A percentile compares a stretch with the other conserved stretches of the same genome.
Evolutionary conservation across 1,140 invertebrate species (phyloP).

Genomic region (Spodoptera litura): DNA sequence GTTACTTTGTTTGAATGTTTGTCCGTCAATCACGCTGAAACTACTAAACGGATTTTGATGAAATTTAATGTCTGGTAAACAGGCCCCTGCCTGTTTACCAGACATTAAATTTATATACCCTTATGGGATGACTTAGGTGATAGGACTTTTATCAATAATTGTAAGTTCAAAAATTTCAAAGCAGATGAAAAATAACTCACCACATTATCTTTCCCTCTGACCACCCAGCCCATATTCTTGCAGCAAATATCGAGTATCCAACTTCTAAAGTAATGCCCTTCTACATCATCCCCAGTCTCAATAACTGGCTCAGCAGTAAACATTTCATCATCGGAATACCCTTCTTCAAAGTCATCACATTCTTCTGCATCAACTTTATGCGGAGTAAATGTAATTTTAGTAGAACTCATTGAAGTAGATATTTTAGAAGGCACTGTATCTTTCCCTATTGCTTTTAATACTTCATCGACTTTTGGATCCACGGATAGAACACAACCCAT

Average conservation of each 20-base stretch:
- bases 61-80: too few species aligned
- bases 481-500: conserved; percentile 91
- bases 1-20: too few species aligned
- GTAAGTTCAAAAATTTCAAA: too few species aligned
- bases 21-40: too few species aligned
- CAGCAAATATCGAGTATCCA: conserved; percentile 87
- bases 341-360: conserved; percentile 81
- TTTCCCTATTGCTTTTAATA: conserved; percentile 71
- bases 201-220: conserved; percentile 66
- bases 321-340: conserved; percentile 81
- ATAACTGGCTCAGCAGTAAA: conserved; percentile 57
- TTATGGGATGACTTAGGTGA: too few species aligned
- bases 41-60: too few species aligned
- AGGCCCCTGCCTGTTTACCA: too few species aligned
- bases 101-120: too few species aligned
- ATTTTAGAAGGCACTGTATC: conserved; percentile 57
- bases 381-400: conserved; percentile 3
- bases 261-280: conserved; percentile 66
- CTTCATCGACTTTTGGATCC: conserved; percentile 86
- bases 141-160: too few species aligned
- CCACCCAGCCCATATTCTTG: conserved; percentile 84
- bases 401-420: conserved; percentile 30
- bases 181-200: conserved; percentile 59
- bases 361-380: conserved; percentile 66
- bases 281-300: conserved; percentile 63